Evolutionary conservation across 2,797 vertebrate genomes (phyloP), one percentile per base, ranked within the genome.

Genomic region (Onychomys arenicola): DNA sequence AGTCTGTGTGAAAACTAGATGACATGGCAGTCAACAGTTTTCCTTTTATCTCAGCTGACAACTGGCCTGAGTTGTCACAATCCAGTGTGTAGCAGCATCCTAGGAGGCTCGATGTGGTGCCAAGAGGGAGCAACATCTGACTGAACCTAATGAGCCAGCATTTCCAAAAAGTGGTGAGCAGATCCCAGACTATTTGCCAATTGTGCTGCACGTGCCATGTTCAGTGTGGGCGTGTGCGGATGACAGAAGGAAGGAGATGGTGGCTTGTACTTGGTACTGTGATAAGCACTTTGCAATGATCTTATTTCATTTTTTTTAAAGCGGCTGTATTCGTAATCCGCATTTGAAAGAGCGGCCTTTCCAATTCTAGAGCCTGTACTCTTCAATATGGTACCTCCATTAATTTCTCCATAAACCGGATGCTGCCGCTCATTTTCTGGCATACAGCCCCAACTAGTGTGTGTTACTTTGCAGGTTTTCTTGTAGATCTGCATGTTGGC

Each of bases 271-370:
- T 27, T 89, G 69, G 10, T 34, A 73, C 40, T 88, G 5, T 46
- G n/a, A 81, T 81, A 93, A 83, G 5, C 9, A 73, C 3, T 91
- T 77, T 1, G 34, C 37, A 9, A 46, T 67, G 55, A 5, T 59
- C 17, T 90, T 76, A 67, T 80, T 96, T 93, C 78, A 82, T 73
- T 95, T 40, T 67, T 71, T n/a, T n/a, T 0, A 25, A 83, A 77
- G 10, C 17, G 55, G 32, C 10, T 71, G 1, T 52, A 86, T 84
- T 73, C n/a, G 32, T 43, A n/a, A 23, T 77, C 63, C 76, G 32
- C 34, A 83, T 89, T 78, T 81, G 55, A 90, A 93, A 61, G 37
- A 34, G n/a, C 59, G 1, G 23, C 40, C 43, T 90, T 89, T 86
- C 77, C 75, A 34, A 0, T 19, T 69, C 27, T 55, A 32, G 27